phyloP scores from a whole-genome alignment of 2,888 invertebrate species.

The Luffia ferchaultella region DNA sequence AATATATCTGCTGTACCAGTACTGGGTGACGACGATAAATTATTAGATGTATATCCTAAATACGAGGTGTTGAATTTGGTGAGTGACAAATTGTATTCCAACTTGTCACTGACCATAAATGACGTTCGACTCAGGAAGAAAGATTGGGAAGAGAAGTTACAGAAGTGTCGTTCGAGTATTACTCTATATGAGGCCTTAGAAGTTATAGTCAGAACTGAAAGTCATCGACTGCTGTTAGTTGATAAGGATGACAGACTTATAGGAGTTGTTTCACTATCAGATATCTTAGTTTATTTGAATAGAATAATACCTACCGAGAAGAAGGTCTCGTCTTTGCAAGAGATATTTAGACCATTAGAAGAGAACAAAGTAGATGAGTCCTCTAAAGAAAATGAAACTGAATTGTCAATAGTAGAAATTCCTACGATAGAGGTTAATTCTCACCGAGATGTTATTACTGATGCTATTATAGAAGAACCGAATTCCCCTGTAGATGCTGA shows the following conservation, averaged over 20 bases:
- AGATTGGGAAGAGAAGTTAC: constrained; percentile 92
- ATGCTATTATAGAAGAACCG: no score
- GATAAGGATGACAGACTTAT: constrained; percentile 56
- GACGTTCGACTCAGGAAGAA: constrained; percentile 88
- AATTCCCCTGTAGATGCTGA: no score
- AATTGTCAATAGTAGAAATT: no score
- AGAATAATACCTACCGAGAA: constrained; percentile 57
- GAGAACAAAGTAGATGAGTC: constrained; percentile 54
- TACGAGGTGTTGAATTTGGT: constrained; percentile 77
- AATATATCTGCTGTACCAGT: constrained; percentile 56
- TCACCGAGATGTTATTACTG: no score
- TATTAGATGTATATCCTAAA: constrained; percentile 56
- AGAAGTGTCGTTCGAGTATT: constrained; percentile 87
- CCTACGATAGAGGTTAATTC: no score
- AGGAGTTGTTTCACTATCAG: constrained; percentile 57
- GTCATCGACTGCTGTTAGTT: constrained; percentile 62
- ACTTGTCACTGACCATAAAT: constrained; percentile 85
- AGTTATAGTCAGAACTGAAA: constrained; percentile 91
- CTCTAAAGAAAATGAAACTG: constrained; percentile 49
- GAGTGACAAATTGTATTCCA: constrained; percentile 91
- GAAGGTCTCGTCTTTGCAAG: constrained; percentile 56
- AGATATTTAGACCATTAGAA: constrained; percentile 55
- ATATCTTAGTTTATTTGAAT: constrained; percentile 61
- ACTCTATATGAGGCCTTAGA: constrained; percentile 87
- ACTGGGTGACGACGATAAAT: constrained; percentile 44